phyloP scores from a whole-genome alignment of 2,888 invertebrate genomes.

The Ellobium chinense region DNA sequence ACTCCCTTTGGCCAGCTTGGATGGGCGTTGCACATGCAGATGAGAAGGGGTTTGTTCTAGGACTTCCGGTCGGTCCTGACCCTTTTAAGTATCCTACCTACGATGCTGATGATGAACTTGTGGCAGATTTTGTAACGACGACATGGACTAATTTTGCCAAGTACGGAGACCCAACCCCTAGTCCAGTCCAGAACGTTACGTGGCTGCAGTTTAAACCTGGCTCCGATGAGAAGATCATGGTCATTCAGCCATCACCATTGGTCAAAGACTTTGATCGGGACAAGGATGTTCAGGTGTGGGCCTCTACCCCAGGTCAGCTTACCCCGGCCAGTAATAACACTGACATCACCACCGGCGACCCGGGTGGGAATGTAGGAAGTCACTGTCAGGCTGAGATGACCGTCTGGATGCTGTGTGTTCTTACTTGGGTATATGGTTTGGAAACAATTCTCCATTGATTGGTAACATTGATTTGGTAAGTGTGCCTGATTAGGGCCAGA shows the following conservation, averaged over 20 bases:
- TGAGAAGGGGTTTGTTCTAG: constrained; percentile 20
- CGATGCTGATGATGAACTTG: background rate
- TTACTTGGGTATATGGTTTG: too few species aligned
- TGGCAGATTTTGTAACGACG: background rate
- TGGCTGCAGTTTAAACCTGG: background rate
- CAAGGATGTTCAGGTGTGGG: background rate
- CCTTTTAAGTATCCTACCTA: constrained; percentile 12
- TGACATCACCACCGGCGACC: too few species aligned
- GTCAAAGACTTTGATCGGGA: constrained; percentile 6
- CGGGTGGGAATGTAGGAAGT: too few species aligned
- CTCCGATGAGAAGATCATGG: background rate
- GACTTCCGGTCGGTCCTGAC: constrained; percentile 20
- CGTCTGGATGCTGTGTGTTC: too few species aligned
- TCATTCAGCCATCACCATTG: background rate
- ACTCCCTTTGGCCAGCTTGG: background rate
- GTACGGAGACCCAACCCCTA: constrained; percentile 5
- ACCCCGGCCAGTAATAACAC: too few species aligned
- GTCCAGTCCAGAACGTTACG: background rate
- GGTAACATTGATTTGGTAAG: too few species aligned
- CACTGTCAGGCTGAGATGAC: too few species aligned
- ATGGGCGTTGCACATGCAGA: constrained; percentile 9
- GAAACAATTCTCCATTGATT: too few species aligned
- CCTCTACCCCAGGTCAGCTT: too few species aligned
- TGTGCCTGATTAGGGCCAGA: too few species aligned
- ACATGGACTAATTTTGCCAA: constrained; percentile 30